Percentiles rank a stretch among this genome's conserved stretches.
Conservation (phyloP, 2,113 vertebrate genomes). For the Leptodactylus fuscus region DNA sequence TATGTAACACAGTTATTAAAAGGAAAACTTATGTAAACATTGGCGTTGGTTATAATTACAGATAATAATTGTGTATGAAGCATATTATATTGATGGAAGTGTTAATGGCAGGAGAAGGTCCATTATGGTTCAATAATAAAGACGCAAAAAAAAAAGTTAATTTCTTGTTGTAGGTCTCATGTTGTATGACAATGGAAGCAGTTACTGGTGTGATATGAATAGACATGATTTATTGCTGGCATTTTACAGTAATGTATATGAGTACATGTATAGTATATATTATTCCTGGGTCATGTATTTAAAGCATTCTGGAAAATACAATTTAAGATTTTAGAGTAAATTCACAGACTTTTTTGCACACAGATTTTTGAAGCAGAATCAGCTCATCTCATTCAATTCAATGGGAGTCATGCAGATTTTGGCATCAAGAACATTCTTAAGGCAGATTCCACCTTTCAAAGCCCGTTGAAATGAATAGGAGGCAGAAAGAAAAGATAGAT, state of each 20-base stretch:
- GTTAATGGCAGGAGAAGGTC: neutral
- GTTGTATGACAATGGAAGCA: neutral
- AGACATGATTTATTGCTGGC: neutral
- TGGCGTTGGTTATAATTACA: slow-evolving; percentile 70
- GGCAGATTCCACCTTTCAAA: too few relatives aligned
- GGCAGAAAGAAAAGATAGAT: too few relatives aligned
- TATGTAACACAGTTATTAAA: slow-evolving; percentile 84
- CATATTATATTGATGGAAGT: slow-evolving; percentile 67
- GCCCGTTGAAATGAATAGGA: too few relatives aligned
- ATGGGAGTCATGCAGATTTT: too few relatives aligned
- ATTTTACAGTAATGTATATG: neutral
- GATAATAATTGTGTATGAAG: slow-evolving; percentile 68
- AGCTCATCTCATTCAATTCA: too few relatives aligned
- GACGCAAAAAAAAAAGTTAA: neutral
- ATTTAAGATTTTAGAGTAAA: too few relatives aligned
- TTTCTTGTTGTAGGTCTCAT: neutral
- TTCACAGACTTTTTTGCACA: too few relatives aligned
- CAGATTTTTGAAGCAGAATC: too few relatives aligned
- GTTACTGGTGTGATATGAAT: neutral
- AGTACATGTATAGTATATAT: neutral
- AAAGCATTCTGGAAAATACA: too few relatives aligned
- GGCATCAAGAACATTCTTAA: too few relatives aligned
- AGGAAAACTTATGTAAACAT: slow-evolving; percentile 78
- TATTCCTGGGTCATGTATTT: too few relatives aligned
- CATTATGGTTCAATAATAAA: slow-evolving; percentile 30